Evolutionary conservation across 2,113 vertebrate genomes (phyloP).

Genomic region (Podarcis muralis): DNA sequence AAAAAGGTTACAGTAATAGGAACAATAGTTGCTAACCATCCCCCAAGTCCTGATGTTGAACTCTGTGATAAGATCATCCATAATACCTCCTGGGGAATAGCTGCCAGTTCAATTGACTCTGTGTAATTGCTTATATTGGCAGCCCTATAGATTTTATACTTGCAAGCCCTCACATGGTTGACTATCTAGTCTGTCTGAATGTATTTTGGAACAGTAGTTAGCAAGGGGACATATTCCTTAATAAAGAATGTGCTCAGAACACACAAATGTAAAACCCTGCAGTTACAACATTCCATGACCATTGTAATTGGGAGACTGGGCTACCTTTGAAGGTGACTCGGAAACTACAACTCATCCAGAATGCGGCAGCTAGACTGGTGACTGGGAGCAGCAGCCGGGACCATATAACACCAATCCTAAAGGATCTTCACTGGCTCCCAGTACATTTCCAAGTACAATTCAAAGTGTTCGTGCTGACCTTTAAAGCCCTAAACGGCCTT

Average conservation of each 20-base stretch:
- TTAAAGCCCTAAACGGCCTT: too few species aligned
- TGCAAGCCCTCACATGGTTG: not conserved
- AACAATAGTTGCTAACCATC: not conserved
- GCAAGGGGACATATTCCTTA: not conserved
- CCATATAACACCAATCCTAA: too few species aligned
- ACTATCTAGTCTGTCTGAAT: not conserved
- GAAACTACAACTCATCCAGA: too few species aligned
- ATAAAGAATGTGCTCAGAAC: not conserved
- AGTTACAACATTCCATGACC: not conserved
- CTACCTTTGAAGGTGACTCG: too few species aligned
- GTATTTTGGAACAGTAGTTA: not conserved
- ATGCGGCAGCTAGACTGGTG: too few species aligned
- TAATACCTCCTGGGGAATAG: not conserved
- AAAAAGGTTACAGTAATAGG: not conserved
- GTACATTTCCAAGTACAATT: too few species aligned
- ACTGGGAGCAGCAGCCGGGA: too few species aligned
- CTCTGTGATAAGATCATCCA: not conserved
- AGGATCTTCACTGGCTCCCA: too few species aligned
- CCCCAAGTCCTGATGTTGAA: not conserved
- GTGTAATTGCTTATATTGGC: not conserved
- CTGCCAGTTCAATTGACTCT: not conserved
- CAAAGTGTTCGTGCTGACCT: too few species aligned
- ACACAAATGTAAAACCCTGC: not conserved
- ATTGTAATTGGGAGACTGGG: too few species aligned
- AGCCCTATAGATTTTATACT: not conserved